phyloP scores from a whole-genome alignment of 2,113 vertebrate genomes.

The Passer montanus region DNA sequence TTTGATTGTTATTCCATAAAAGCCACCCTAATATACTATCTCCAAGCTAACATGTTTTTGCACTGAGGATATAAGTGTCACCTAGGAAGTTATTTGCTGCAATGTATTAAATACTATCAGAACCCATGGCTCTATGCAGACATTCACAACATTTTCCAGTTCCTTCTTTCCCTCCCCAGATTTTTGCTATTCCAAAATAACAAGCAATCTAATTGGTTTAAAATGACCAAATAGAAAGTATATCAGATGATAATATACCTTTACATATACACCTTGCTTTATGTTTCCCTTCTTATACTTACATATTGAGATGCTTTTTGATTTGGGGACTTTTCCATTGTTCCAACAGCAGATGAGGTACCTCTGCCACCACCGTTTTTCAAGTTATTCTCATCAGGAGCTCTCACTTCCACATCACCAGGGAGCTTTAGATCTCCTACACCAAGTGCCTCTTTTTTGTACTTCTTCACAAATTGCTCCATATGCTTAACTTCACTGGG shows the following conservation, averaged over 20 bases:
- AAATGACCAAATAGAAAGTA: background rate
- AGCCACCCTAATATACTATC: background rate
- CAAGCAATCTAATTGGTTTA: background rate
- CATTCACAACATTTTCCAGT: background rate
- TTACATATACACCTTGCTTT: background rate
- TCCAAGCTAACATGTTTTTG: background rate
- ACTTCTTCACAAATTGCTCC: conserved; percentile 96
- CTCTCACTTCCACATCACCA: conserved; percentile 76
- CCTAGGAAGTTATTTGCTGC: background rate
- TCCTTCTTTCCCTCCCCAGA: background rate
- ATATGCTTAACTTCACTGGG: conserved; percentile 92
- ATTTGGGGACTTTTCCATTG: conserved; percentile 64
- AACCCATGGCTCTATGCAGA: background rate
- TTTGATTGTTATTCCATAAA: background rate
- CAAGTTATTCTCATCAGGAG: conserved; percentile 2
- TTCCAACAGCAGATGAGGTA: conserved; percentile 71
- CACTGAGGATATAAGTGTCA: background rate
- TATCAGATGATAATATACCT: background rate
- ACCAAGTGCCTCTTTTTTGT: conserved; percentile 92
- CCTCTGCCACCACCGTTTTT: conserved; percentile 68
- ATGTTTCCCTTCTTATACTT: conserved; percentile 66
- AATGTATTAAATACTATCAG: background rate
- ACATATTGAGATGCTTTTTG: conserved; percentile 79
- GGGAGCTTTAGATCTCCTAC: conserved; percentile 90
- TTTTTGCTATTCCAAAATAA: background rate